A percentile compares a stretch with the other conserved stretches of the same genome.
Evolutionary conservation across 92 coral and sea anemone species (phyloP).

Genomic region (Paramuricea clavata): DNA sequence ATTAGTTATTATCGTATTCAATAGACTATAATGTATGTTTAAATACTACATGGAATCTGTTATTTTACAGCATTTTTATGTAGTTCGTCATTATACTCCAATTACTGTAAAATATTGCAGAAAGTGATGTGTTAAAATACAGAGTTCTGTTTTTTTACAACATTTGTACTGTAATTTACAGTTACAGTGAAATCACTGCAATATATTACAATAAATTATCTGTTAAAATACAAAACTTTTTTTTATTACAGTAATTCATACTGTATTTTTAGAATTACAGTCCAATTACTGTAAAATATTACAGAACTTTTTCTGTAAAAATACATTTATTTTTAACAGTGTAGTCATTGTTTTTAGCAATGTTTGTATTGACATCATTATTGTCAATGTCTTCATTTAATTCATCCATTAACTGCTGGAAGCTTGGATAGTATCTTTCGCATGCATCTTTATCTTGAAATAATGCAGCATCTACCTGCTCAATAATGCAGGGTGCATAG

Average conservation of each 20-base stretch:
- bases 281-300: too few relatives aligned
- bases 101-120: not conserved
- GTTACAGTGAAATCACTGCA: not conserved
- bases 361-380: not conserved
- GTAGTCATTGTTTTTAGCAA: conserved; percentile 39
- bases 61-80: not conserved
- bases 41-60: too few relatives aligned
- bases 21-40: too few relatives aligned
- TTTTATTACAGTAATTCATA: not conserved
- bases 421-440: conserved; percentile 46
- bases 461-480: conserved; percentile 50
- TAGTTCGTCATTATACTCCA: not conserved
- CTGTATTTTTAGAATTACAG: too few relatives aligned
- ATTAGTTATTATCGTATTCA: too few relatives aligned
- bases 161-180: not conserved
- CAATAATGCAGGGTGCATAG: conserved; percentile 51
- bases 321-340: not conserved
- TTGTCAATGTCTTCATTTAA: not conserved
- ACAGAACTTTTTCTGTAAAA: not conserved
- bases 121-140: not conserved
- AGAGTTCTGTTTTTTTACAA: not conserved
- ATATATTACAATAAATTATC: not conserved
- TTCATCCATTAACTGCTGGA: conserved; percentile 55
- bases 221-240: not conserved
- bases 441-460: conserved; percentile 33